Evolutionary conservation across 2,888 invertebrate species (phyloP), one percentile per base, ranked within the genome.

Genomic region (Pyrrhosoma nymphula): DNA sequence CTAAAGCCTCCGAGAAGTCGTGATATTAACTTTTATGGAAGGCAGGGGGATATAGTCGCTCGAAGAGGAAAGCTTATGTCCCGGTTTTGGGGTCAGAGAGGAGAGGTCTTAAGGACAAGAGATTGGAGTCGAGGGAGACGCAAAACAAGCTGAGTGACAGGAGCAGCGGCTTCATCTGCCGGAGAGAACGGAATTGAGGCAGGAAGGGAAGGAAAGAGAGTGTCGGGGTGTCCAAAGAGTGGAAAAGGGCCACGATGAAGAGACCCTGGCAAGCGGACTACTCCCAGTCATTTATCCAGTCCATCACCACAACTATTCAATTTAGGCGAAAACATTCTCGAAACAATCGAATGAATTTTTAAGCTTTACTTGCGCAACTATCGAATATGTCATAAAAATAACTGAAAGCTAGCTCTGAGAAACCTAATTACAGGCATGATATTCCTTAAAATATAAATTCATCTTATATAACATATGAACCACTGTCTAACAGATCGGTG

Each of bases 1-100:
- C 23, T n/a, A 12, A n/a, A 26, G 60, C 69, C 63, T 69, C 16
- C 23, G 35, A 26, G 69, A 69, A 91, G n/a, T 47, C n/a, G 93
- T 75, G 69, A 93, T 93, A 91, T 60, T 91, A 91, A 91, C 63
- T 69, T 56, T 69, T 56, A 35, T 75, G 47, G 69, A 55, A 69
- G 35, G 35, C 26, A 89, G 55, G 39, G 23, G 63, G 69, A n/a
- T 47, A 26, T 14, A 35, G 82, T 3, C 26, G n/a, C 55, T 26
- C 26, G 56, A 89, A 26, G n/a, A 55, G 35, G 75, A 55, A 47
- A 75, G 39, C 60, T 69, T 69, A 91, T 91, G 91, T 23, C 8
- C 47, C 35, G 20, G 14, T 47, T 91, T 91, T 91, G 39, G 63
- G 26, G 93, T 89, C 56, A 56, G 89, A 26, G 56, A 26, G n/a